A percentile compares a stretch with the other conserved stretches of the same genome.
Conservation (phyloP, 2,888 invertebrate genomes). For the Deroplatys truncata region DNA sequence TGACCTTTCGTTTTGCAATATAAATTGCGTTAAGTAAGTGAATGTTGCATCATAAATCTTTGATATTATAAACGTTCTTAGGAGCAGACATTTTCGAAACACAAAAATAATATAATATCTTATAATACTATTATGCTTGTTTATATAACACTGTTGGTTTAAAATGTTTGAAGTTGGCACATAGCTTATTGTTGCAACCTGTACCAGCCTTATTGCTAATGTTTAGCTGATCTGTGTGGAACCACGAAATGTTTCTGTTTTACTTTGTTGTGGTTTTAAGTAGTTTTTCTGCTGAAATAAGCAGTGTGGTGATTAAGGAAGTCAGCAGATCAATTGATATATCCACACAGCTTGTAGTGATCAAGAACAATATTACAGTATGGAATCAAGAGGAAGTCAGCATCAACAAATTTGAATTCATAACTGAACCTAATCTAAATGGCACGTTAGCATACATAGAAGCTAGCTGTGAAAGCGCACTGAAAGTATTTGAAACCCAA, state of each 20-base stretch:
- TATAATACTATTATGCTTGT: too few species aligned
- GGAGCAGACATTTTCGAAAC: too few species aligned
- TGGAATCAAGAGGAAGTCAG: neutral
- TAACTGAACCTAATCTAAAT: neutral
- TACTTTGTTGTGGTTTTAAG: neutral
- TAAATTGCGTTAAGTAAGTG: too few species aligned
- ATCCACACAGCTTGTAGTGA: neutral
- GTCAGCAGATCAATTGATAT: neutral
- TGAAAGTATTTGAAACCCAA: neutral
- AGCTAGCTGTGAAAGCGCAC: neutral
- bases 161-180: too few species aligned
- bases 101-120: too few species aligned
- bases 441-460: neutral
- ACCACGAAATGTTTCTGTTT: neutral
- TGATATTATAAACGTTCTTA: too few species aligned
- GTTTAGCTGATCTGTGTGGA: neutral
- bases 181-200: neutral
- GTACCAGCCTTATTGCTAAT: neutral
- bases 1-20: too few species aligned
- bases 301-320: neutral
- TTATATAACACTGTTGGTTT: too few species aligned
- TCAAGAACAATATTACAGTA: neutral
- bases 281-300: neutral
- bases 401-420: neutral
- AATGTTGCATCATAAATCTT: too few species aligned